phyloP scores from a whole-genome alignment of 1,140 invertebrate species.

The Pinna nobilis region DNA sequence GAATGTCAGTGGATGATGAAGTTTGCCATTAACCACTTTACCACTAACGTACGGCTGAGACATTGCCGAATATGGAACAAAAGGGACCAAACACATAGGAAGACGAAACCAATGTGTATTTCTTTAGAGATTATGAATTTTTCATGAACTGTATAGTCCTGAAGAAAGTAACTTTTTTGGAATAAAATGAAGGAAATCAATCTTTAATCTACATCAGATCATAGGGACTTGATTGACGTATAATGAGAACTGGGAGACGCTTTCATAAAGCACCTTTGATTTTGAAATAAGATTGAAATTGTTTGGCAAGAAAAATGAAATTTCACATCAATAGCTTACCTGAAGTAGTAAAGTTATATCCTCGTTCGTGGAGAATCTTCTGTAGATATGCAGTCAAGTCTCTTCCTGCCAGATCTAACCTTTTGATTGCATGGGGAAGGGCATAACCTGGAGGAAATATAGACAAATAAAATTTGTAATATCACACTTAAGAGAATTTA shows the following conservation, averaged over 20 bases:
- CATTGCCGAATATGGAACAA: not conserved
- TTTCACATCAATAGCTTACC: slow-evolving; percentile 30
- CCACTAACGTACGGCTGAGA: not conserved
- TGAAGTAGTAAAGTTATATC: slow-evolving; percentile 95
- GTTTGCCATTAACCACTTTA: not conserved
- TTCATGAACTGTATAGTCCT: not conserved
- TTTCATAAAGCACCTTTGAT: not conserved
- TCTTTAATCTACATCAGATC: not conserved
- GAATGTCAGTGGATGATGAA: not conserved
- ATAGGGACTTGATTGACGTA: not conserved
- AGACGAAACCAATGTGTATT: not conserved
- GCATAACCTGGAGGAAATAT: slow-evolving; percentile 77
- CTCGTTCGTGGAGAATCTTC: slow-evolving; percentile 95
- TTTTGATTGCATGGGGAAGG: slow-evolving; percentile 86
- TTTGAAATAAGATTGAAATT: not conserved
- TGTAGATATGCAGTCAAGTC: slow-evolving; percentile 97
- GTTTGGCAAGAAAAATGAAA: not conserved
- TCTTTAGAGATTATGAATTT: not conserved
- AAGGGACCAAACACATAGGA: not conserved
- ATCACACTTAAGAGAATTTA: not conserved
- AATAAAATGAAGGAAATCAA: not conserved
- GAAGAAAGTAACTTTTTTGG: not conserved
- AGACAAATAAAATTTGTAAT: not conserved
- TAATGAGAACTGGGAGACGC: not conserved
- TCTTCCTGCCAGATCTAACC: slow-evolving; percentile 92